Base-by-base conservation (phyloP, 2,888 invertebrate genomes). In the Volucella zonaria region DNA sequence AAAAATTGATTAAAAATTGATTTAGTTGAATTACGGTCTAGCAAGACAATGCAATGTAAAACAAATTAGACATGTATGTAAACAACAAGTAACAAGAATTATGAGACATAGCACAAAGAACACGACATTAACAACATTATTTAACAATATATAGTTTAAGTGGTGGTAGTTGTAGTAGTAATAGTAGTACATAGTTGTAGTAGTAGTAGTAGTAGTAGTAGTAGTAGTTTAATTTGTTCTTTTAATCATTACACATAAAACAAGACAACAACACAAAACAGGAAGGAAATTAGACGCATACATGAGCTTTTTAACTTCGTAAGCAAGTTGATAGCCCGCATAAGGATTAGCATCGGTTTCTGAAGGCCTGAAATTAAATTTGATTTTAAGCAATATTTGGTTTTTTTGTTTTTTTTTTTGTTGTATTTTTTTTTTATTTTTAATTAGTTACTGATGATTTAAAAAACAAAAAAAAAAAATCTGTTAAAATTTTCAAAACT, bases 241-340 rank as follows among this genome's bases (percentile, higher is more conserved):
- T 54, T 61, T 58, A 42, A 78, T 68, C 62, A 82, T 85, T 86
- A 86, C 82, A 86, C 79, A 85, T 85, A 85, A 85, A 79, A 86
- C 73, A 83, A 86, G 82, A 87, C 79, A 86, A 87, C 79, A 86
- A 79, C 71, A 83, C 80, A 79, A 80, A 87, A 86, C 75, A 76
- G 77, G 31, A 89, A 89, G 87, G 89, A 90, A 88, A 93, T 91
- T 93, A 90, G 90, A 91, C 93, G 95, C 97, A 95, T 98, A 98
- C 98, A 98, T 98, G 95, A 98, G 97, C 95, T 98, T 98, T 97
- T 98, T 98, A 95, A 98, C 98, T 97, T 98, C 98, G 95, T 98
- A 98, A 95, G 98, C 98, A 94, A 98, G 97, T 95, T 98, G 98
- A 95, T 97, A 97, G 95, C 97, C 97, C 94, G 97, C 97, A 95